Conservation (phyloP, 2,797 vertebrate genomes). For the Platyrinchus mystaceus region DNA sequence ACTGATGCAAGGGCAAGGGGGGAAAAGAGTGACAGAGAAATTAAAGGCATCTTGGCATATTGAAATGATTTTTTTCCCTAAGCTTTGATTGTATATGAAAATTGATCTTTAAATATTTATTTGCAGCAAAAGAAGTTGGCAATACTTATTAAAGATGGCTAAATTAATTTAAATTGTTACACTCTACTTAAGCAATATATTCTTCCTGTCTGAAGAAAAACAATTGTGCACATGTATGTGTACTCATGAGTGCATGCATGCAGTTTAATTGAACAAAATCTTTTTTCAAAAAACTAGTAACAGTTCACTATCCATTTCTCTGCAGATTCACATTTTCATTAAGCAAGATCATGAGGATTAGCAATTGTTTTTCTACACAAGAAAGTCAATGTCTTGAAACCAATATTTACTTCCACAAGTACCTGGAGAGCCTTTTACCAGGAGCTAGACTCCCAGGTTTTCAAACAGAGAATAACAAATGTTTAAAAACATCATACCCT, state of each 20-base stretch:
- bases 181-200: neutral
- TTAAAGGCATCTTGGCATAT: neutral
- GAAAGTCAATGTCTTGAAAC: neutral
- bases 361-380: neutral
- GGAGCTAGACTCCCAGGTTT: neutral
- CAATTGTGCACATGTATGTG: neutral
- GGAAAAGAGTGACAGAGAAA: neutral
- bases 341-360: neutral
- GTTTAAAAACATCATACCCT: neutral
- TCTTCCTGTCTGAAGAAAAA: slow-evolving; percentile 10
- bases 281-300: neutral
- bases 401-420: neutral
- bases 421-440: neutral
- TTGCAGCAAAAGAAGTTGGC: slow-evolving; percentile 44
- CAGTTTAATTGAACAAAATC: neutral
- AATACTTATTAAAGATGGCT: slow-evolving; percentile 51
- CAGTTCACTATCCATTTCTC: neutral
- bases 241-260: neutral
- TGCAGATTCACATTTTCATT: neutral
- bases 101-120: slow-evolving; percentile 51
- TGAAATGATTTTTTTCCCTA: slow-evolving; percentile 1
- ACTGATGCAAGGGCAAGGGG: slow-evolving; percentile 2
- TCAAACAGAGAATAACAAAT: neutral
- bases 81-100: slow-evolving; percentile 18
- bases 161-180: slow-evolving; percentile 57